Base-by-base conservation (phyloP, 2,113 vertebrate genomes). In the Sebastes schlegelii region DNA sequence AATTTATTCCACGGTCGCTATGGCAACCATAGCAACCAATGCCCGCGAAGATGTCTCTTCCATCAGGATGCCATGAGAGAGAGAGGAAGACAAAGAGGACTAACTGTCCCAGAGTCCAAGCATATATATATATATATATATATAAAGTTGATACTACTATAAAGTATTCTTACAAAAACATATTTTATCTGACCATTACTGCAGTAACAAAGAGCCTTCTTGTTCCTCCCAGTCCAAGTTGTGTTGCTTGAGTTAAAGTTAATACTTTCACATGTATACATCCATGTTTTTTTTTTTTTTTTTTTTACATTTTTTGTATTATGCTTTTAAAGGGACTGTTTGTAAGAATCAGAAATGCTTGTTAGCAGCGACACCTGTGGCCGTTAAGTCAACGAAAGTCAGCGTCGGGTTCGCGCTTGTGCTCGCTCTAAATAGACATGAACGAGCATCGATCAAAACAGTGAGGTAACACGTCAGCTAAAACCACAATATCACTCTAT, bases 41-140 rank as follows among this genome's bases (percentile, higher is more conserved):
- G n/a, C 86, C 86, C 87, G 86, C 88, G 68, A 87, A 84, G 73
- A 64, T 19, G n/a, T 63, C 52, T 68, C 49, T 42, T 17, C 1
- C 79, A 66, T 8, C 23, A 52, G 17, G 21, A 68, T 0, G 16
- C 21, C 0, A 21, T 5, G 55, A 11, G 55, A 57, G n/a, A 49
- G 14, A 42, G 11, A 16, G 46, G 2, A n/a, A 12, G 49, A 45
- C 17, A 40, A 9, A 17, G 9, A 73, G 8, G 8, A 23, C 49
- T 5, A 34, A 26, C 34, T 10, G 45, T 46, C 42, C 57, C 26
- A 43, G n/a, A n/a, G 40, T 58, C n/a, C n/a, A n/a, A n/a, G n/a
- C n/a, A 13, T 26, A 26, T 26, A 26, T 26, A 26, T 26, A 26
- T 34, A 34, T 34, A 34, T 34, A 34, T 6, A 21, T 21, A n/a